These are phyloP conservation scores for Lagria hirta DNA, from an alignment of 2,888 invertebrate species.

Conservation along the genomic window DNA sequence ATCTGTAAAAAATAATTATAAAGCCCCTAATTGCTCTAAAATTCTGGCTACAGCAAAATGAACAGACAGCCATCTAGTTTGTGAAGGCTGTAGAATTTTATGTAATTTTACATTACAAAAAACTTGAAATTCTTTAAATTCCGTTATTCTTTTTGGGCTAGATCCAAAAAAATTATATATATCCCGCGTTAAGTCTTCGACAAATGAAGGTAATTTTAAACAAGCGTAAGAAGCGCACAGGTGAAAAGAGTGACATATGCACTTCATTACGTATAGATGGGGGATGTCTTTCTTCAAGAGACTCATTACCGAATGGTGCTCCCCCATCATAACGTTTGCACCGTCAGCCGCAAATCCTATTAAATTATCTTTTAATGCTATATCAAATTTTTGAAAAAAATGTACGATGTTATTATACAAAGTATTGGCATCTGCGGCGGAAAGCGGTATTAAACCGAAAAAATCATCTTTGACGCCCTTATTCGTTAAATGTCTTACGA, in stretches of 20 bases:
- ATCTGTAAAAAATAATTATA: conserved; percentile 27
- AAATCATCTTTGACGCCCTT: conserved; percentile 21
- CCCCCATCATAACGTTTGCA: conserved; percentile 17
- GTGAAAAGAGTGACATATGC: conserved; percentile 39
- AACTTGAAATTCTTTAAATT: conserved; percentile 26
- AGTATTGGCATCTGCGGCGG: conserved; percentile 4
- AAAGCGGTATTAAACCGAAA: conserved; percentile 6
- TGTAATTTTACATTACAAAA: conserved; percentile 26
- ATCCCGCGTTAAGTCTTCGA: conserved; percentile 35
- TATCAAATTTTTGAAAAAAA: conserved; percentile 9
- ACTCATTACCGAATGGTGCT: conserved; percentile 23
- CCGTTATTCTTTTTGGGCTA: conserved; percentile 31
- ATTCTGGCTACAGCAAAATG: conserved; percentile 19
- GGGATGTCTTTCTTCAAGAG: conserved; percentile 26
- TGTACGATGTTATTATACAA: conserved; percentile 13
- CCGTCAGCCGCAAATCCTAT: conserved; percentile 32
- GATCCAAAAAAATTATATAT: conserved; percentile 35
- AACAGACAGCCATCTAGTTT: conserved; percentile 29
- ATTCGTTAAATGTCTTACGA: no score
- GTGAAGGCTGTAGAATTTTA: conserved; percentile 28
- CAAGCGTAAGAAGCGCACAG: conserved; percentile 38
- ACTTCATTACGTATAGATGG: conserved; percentile 31
- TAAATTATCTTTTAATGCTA: conserved; percentile 26
- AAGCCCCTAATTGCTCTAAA: conserved; percentile 27
- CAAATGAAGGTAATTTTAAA: conserved; percentile 32